A percentile compares a stretch with the other conserved stretches of the same genome.
These are phyloP conservation scores for Acanthosepion lycidas DNA, from an alignment of 2,888 invertebrate genomes.

Conservation along the genomic window DNA sequence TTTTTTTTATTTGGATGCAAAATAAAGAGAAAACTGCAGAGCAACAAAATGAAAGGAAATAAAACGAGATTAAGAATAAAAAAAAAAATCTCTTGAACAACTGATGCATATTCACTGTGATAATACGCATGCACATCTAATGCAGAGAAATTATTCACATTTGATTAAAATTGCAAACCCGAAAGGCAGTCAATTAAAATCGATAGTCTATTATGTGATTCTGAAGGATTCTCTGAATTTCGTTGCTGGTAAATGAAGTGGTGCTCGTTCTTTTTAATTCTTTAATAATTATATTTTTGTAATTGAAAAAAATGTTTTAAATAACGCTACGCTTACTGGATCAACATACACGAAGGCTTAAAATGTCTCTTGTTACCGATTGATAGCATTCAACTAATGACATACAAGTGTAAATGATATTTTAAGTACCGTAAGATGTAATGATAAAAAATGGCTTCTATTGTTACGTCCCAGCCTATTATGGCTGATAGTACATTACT, in stretches of 20 bases:
- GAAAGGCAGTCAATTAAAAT: neutral
- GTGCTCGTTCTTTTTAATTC: neutral
- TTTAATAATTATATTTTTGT: too few species aligned
- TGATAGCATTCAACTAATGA: neutral
- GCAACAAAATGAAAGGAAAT: neutral
- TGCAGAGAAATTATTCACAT: neutral
- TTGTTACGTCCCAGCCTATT: too few species aligned
- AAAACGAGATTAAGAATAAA: neutral
- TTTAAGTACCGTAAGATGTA: neutral
- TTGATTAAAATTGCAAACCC: neutral
- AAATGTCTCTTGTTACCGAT: neutral
- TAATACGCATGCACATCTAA: neutral
- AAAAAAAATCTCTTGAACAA: neutral
- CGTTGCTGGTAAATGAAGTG: neutral
- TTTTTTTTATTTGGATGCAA: too few species aligned
- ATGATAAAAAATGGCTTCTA: too few species aligned
- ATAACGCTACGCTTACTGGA: neutral
- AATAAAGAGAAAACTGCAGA: neutral
- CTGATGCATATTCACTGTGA: neutral
- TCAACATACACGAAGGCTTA: neutral
- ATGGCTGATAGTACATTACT: too few species aligned
- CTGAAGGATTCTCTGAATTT: neutral
- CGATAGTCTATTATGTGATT: neutral
- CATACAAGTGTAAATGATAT: neutral
- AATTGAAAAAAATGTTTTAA: neutral